Evolutionary conservation across 2,113 vertebrate species (phyloP), one percentile per base, ranked within the genome.

Genomic region (Passer montanus): DNA sequence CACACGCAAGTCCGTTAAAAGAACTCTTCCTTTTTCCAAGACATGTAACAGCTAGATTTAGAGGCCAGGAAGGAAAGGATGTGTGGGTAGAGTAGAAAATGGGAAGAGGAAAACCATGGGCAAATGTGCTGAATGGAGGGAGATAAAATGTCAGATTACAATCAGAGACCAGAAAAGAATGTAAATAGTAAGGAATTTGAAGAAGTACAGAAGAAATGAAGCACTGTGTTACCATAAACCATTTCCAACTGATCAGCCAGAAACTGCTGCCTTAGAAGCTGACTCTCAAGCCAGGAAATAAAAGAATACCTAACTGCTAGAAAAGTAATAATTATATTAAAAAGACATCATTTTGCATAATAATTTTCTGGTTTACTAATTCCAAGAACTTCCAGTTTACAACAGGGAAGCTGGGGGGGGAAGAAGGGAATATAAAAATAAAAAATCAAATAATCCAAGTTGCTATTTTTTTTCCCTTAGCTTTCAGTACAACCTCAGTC

Each of bases 381-480:
- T 53, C 23, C 37, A 92, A 81, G 35, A 84, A 33, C 11, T n/a
- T 73, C 3, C 14, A 67, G 28, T 59, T 83, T 64, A 70, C 39
- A 78, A 31, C 2, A 88, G 9, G 11, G 18, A 37, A 87, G 52
- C 8, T 5, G 1, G 15, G 13, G 7, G 12, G 5, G 0, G 0
- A 16, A 12, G 33, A 50, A 14, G 17, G 2, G 52, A 66, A 39
- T 64, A 27, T 4, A 50, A 44, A 59, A 46, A 37, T 10, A 22
- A 62, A 30, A 76, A 16, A 17, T 7, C 7, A 28, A 53, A 55
- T 60, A 41, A 81, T 16, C 8, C 16, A 85, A 62, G 8, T 7
- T 63, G 26, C 11, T 39, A 21, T 69, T 49, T 59, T 55, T 50
- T 55, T 15, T 2, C 18, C 15, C 46, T 31, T 13, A 43, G 14